Conservation (phyloP, 2,113 vertebrate genomes). For the Oceanites oceanicus region DNA sequence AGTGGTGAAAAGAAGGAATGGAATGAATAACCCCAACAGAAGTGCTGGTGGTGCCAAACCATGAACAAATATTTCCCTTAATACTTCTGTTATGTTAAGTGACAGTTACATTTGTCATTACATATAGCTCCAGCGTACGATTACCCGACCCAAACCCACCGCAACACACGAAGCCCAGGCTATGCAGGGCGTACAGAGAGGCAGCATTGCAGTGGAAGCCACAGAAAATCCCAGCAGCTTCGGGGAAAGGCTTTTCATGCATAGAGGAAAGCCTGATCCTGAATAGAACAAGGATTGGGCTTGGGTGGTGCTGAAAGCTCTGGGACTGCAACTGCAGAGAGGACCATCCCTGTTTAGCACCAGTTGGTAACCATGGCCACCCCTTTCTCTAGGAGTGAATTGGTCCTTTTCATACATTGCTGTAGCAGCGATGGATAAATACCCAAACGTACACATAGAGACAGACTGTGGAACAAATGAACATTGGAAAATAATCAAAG, state of each 20-base stretch:
- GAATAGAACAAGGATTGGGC: accelerated
- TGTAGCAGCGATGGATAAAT: background rate
- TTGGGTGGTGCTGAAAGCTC: conserved; percentile 18
- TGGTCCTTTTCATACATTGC: background rate
- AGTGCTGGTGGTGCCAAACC: conserved; percentile 28
- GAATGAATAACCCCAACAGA: conserved; percentile 40
- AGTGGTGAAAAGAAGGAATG: conserved; percentile 46
- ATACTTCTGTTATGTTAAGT: background rate
- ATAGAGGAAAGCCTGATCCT: background rate
- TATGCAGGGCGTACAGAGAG: background rate
- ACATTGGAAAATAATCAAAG: conserved; percentile 11
- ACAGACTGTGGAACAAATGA: conserved; percentile 37
- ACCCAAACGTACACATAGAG: background rate
- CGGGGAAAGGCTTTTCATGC: background rate
- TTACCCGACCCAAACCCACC: background rate
- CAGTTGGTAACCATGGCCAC: background rate
- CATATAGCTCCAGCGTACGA: background rate
- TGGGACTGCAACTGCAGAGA: background rate
- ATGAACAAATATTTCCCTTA: conserved; percentile 55
- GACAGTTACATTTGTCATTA: conserved; percentile 47
- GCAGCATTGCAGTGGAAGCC: background rate
- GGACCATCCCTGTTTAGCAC: background rate
- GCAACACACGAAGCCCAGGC: background rate
- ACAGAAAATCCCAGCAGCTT: background rate
- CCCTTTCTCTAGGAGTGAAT: background rate